Base-by-base conservation (phyloP, 1,140 invertebrate genomes). In the Ceratosolen fusciceps region DNA sequence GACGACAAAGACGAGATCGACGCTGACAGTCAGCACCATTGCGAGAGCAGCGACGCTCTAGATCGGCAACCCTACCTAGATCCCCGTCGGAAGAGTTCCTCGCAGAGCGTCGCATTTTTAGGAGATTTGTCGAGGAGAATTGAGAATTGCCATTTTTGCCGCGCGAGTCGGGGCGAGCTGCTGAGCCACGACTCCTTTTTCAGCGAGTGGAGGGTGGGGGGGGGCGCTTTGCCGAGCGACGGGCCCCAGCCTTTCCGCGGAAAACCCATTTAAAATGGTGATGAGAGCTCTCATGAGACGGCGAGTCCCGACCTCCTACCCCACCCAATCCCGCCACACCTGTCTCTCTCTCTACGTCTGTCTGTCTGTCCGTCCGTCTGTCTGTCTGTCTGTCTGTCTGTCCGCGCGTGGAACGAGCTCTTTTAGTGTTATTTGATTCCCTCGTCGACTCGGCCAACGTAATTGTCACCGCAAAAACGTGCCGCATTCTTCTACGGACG, bases 211-310 rank as follows among this genome's bases (percentile, higher is more conserved):
- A n/a, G 43, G 19, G 39, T 4, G 16, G 37, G 21, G 34, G 16
- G 43, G 14, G 29, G 43, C 10, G 2, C 62, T n/a, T n/a, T n/a
- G 31, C 34, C 60, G 74, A 26, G 65, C 56, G 12, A 60, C 52
- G 67, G n/a, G n/a, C n/a, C n/a, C n/a, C n/a, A n/a, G n/a, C n/a
- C 67, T 70, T 77, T 77, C 67, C 67, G 65, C 75, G 75, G 67
- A 70, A 70, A 71, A 70, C 47, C n/a, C 75, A 77, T 71, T 77
- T 77, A 60, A 77, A 77, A 71, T 71, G 75, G 67, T 77, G 75
- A 77, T 71, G 75, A 77, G 75, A 62, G 73, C n/a, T n/a, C n/a
- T 24, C 24, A 43, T 67, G 49, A n/a, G n/a, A n/a, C n/a, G n/a
- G n/a, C 65, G 62, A 76, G 67, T 10, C 14, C 7, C 4, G 10